Percentiles rank a stretch among this genome's conserved stretches.
Conservation (phyloP, 2,113 vertebrate genomes). For the Vulpes lagopus region DNA sequence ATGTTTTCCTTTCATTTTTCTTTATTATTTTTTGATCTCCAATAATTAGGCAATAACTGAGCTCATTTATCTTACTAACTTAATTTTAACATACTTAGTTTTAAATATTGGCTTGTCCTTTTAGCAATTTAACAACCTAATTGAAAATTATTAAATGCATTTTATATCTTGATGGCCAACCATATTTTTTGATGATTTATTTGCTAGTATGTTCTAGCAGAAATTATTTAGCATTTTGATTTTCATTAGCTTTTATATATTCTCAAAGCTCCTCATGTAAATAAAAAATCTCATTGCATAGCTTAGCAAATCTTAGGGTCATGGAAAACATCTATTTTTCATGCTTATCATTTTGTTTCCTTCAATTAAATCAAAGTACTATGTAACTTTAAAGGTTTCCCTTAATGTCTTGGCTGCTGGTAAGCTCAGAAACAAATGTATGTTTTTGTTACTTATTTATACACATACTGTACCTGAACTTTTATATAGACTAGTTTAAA, state of each 20-base stretch:
- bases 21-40: not conserved
- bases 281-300: not conserved
- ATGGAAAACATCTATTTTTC: not conserved
- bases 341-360: not conserved
- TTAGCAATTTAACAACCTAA: not conserved
- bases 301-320: not conserved
- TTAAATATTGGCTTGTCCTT: constrained; percentile 3
- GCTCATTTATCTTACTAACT: not conserved
- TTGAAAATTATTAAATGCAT: not conserved
- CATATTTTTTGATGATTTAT: constrained; percentile 33
- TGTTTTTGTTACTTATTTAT: not conserved
- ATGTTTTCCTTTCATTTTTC: not conserved
- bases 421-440: not conserved
- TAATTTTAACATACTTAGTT: not conserved
- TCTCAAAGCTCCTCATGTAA: not conserved
- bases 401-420: not conserved
- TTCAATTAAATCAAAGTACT: not conserved
- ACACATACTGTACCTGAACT: not conserved
- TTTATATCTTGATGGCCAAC: not conserved
- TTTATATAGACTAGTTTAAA: not conserved
- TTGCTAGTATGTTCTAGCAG: not conserved
- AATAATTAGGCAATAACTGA: not conserved
- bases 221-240: constrained; percentile 16
- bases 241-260: not conserved
- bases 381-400: not conserved